phyloP scores from a whole-genome alignment of 2,797 vertebrate species.

The Malacoraja senta region DNA sequence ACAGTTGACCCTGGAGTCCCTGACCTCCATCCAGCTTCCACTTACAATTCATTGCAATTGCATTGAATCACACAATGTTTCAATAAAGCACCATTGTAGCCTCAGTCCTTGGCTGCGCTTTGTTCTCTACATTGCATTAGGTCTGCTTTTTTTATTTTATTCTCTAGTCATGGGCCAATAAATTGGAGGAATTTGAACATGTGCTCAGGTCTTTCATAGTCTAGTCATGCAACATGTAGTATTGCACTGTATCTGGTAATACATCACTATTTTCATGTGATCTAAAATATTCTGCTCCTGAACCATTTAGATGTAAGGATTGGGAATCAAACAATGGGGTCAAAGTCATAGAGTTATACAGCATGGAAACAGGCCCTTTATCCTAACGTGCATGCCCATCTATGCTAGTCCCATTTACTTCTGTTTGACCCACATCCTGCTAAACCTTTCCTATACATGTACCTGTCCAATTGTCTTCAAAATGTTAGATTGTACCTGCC shows the following conservation, averaged over 20 bases:
- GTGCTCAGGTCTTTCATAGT: background rate
- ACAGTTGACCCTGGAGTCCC: background rate
- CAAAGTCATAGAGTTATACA: no score
- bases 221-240: background rate
- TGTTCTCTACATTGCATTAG: background rate
- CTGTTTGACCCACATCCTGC: no score
- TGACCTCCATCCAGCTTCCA: background rate
- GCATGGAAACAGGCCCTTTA: no score
- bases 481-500: no score
- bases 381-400: no score
- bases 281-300: background rate
- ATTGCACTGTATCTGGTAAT: no score
- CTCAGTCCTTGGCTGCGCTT: background rate
- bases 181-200: background rate
- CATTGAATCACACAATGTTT: background rate
- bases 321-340: background rate
- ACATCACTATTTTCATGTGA: no score
- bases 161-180: background rate
- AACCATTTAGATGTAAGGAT: background rate
- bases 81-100: background rate
- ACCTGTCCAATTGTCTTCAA: no score
- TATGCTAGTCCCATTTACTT: no score
- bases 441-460: no score
- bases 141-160: background rate
- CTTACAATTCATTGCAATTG: background rate